phyloP scores from a whole-genome alignment of 2,113 vertebrate species.

The Mus spicilegus region DNA sequence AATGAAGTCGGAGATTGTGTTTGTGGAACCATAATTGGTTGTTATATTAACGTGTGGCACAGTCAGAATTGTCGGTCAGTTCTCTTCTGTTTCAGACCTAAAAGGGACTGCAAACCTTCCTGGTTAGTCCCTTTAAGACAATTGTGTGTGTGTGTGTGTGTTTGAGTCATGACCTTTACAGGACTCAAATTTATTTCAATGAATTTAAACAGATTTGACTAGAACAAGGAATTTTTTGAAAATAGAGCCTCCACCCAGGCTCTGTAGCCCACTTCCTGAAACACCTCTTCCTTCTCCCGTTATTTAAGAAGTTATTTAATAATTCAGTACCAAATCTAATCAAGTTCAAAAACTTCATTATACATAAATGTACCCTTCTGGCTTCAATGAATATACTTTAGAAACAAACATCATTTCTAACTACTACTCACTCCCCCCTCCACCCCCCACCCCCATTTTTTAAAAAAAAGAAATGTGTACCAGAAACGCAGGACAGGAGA shows the following conservation, averaged over 20 bases:
- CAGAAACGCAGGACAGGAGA: background rate
- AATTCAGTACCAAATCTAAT: conserved; percentile 50
- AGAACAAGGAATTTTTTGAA: conserved; percentile 63
- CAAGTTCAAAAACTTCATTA: conserved; percentile 35
- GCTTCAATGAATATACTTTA: conserved; percentile 47
- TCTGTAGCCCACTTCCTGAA: background rate
- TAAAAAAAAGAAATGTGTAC: background rate
- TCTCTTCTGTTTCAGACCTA: conserved; percentile 80
- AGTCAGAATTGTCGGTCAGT: conserved; percentile 75
- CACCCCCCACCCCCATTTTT: background rate
- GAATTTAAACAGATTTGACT: conserved; percentile 82
- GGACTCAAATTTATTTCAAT: conserved; percentile 78
- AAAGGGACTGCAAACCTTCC: conserved; percentile 80
- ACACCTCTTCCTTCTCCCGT: background rate
- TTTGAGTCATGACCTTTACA: conserved; percentile 82
- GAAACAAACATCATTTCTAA: conserved; percentile 12
- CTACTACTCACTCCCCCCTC: accelerated
- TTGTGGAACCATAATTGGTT: conserved; percentile 76
- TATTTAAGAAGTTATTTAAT: conserved; percentile 65
- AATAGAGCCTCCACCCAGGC: conserved; percentile 24
- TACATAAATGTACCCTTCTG: conserved; percentile 21
- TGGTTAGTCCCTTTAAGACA: conserved; percentile 84
- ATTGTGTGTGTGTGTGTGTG: conserved; percentile 38
- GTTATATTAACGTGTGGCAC: conserved; percentile 80
- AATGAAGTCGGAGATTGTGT: conserved; percentile 75